These are phyloP conservation scores for Dinocampus coccinellae DNA, from an alignment of 2,888 invertebrate species.

Conservation along the genomic window DNA sequence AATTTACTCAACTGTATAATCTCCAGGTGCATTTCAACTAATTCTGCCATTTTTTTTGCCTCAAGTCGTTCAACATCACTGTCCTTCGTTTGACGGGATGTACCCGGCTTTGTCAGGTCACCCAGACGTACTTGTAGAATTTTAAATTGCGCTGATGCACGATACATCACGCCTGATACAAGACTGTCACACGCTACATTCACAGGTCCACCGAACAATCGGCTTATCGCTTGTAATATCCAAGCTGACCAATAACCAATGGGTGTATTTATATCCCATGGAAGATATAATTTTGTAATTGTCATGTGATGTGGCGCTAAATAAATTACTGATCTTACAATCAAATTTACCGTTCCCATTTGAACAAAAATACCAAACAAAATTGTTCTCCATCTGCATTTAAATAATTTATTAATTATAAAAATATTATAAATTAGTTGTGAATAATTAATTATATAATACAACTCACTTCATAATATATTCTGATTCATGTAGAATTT, in stretches of 20 bases:
- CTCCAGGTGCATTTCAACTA: constrained; percentile 26
- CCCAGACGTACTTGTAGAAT: constrained; percentile 12
- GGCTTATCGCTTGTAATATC: constrained; percentile 8
- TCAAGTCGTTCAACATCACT: constrained; percentile 1
- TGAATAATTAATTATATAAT: neutral
- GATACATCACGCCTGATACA: constrained; percentile 22
- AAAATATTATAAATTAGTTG: neutral
- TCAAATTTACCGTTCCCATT: constrained; percentile 27
- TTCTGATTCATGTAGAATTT: neutral
- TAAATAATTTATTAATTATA: neutral
- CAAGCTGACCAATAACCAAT: constrained; percentile 19
- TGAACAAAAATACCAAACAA: constrained; percentile 27
- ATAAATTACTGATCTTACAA: constrained; percentile 11
- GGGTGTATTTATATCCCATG: constrained; percentile 16
- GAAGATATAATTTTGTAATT: constrained; percentile 26
- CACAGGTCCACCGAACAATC: constrained; percentile 24
- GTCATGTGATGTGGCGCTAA: constrained; percentile 23
- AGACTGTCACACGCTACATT: constrained; percentile 29
- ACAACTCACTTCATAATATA: constrained; percentile 16
- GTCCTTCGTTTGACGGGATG: neutral
- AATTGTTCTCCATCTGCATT: constrained; percentile 26
- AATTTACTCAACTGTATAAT: constrained; percentile 26
- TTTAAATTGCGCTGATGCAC: constrained; percentile 25
- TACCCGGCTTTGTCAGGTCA: constrained; percentile 2
- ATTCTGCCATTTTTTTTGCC: constrained; percentile 3